These are phyloP conservation scores for Diplogasteroides magnus DNA, from an alignment of 1,140 invertebrate genomes.

Conservation along the genomic window DNA sequence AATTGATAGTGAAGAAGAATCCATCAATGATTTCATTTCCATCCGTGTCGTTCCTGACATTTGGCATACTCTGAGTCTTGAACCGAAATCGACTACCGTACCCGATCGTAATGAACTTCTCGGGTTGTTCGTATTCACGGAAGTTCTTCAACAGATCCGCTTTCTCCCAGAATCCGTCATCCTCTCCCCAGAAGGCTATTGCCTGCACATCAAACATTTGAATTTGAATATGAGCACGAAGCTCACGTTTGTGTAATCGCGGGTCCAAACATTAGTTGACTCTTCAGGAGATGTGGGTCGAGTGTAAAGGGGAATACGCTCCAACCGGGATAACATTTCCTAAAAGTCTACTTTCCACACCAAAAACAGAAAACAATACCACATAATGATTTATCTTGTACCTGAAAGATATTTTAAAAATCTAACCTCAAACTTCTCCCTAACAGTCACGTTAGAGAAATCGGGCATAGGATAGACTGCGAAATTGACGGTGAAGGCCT, in stretches of 20 bases:
- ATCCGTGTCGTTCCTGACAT: constrained; percentile 36
- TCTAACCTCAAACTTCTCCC: constrained; percentile 31
- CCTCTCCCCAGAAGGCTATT: constrained; percentile 47
- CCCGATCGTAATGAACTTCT: constrained; percentile 41
- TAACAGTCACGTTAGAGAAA: constrained; percentile 31
- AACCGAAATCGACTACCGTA: constrained; percentile 19
- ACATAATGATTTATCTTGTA: background rate
- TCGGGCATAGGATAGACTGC: constrained; percentile 40
- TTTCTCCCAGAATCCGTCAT: constrained; percentile 41
- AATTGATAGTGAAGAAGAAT: constrained; percentile 45
- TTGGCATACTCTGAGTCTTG: too few relatives aligned
- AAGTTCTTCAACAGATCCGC: constrained; percentile 41
- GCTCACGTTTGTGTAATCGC: constrained; percentile 40
- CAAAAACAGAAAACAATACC: too few relatives aligned
- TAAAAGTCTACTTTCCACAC: too few relatives aligned
- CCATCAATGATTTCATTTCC: constrained; percentile 42
- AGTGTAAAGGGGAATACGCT: constrained; percentile 32
- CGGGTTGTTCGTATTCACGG: constrained; percentile 38
- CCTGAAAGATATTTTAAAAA: background rate
- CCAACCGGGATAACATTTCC: constrained; percentile 42
- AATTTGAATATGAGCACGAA: background rate
- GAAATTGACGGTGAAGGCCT: constrained; percentile 50
- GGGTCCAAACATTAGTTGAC: constrained; percentile 42
- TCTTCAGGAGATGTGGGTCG: background rate
- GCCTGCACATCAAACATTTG: constrained; percentile 32